Conservation (phyloP, 2,797 vertebrate species). For the Hipposideros larvatus region DNA sequence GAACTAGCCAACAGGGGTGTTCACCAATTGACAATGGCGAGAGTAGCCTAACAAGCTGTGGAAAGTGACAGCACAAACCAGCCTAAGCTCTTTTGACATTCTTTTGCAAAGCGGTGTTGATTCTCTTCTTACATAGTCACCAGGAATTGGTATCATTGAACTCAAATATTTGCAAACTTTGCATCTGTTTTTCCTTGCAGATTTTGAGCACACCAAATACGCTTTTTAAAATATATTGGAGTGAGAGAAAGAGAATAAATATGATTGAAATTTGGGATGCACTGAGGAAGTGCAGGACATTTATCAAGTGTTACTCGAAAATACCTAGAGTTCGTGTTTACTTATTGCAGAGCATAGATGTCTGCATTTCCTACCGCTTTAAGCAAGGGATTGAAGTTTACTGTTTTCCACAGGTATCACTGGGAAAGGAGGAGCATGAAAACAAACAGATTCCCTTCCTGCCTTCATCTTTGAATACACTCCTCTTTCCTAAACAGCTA, state of each 20-base stretch:
- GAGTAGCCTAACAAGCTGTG: background rate
- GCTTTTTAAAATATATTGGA: background rate
- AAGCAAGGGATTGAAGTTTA: background rate
- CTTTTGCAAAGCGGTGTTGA: background rate
- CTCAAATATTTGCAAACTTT: slow-evolving; percentile 13
- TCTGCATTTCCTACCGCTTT: background rate
- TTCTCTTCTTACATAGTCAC: background rate
- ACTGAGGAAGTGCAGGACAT: background rate
- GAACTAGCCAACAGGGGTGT: background rate
- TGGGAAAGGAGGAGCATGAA: background rate
- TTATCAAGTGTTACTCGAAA: background rate
- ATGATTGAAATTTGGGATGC: background rate
- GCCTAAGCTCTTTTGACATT: background rate
- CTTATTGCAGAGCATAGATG: background rate
- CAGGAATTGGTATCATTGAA: background rate
- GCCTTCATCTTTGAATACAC: background rate
- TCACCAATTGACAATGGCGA: background rate
- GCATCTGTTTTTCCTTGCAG: background rate
- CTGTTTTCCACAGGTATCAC: background rate
- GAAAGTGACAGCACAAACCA: background rate
- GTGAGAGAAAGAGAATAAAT: background rate
- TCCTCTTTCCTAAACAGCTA: slow-evolving; percentile 76
- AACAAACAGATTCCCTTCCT: background rate
- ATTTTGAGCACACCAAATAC: background rate
- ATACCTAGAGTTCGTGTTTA: background rate